Percentiles rank a stretch among this genome's conserved stretches.
Conservation (phyloP, 1,140 invertebrate genomes). For the Tribolium castaneum region DNA sequence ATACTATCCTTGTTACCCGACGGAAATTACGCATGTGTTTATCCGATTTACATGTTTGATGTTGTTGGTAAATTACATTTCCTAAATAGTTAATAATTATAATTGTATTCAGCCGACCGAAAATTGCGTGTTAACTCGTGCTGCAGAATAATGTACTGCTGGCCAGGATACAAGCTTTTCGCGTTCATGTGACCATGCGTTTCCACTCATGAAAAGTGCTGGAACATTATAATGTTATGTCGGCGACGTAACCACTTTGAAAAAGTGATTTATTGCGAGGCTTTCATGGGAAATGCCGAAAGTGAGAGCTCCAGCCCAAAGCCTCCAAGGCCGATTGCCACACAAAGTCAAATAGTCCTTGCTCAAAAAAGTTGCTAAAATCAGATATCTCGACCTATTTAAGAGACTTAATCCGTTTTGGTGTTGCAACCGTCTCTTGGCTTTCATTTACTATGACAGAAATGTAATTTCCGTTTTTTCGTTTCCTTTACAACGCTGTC, state of each 20-base stretch:
- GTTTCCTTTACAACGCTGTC: conserved; percentile 29
- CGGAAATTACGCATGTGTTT: conserved; percentile 29
- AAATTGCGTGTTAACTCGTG: conserved; percentile 29
- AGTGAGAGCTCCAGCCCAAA: background rate
- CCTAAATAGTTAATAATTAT: conserved; percentile 35
- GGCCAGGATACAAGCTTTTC: background rate
- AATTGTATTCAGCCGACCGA: conserved; percentile 11
- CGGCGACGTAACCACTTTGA: conserved; percentile 1
- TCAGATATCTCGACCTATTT: conserved; percentile 20
- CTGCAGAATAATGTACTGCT: conserved; percentile 11
- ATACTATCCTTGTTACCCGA: background rate
- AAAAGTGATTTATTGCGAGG: conserved; percentile 7
- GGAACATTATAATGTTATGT: conserved; percentile 11
- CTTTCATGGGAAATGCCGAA: background rate
- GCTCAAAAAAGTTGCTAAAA: no score
- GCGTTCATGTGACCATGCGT: conserved; percentile 6
- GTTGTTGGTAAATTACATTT: conserved; percentile 24
- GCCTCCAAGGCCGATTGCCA: background rate
- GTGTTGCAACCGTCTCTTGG: conserved; percentile 32
- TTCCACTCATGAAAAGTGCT: conserved; percentile 13
- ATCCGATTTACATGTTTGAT: conserved; percentile 34
- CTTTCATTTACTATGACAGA: conserved; percentile 40
- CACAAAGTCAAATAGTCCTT: background rate
- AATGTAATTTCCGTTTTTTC: conserved; percentile 42
- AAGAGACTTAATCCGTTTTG: conserved; percentile 38